phyloP scores from a whole-genome alignment of 2,888 invertebrate genomes.

The Corbicula japonica region DNA sequence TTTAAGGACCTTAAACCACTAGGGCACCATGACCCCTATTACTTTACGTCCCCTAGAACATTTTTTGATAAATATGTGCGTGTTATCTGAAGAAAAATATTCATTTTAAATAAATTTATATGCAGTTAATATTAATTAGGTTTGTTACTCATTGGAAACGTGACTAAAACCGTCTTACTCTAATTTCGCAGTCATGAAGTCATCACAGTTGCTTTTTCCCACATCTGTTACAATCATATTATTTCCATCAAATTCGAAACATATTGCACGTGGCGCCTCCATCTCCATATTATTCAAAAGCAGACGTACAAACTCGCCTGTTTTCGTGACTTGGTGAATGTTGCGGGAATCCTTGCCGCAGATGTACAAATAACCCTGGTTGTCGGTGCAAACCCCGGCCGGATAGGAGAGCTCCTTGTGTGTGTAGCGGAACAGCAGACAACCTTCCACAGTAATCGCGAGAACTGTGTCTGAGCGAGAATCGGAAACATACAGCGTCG shows the following conservation, averaged over 20 bases:
- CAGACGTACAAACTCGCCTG: slow-evolving; percentile 49
- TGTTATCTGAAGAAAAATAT: no score
- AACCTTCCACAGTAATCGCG: slow-evolving; percentile 46
- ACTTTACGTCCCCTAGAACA: no score
- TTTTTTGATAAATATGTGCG: no score
- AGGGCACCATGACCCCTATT: no score
- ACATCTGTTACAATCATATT: slow-evolving; percentile 53
- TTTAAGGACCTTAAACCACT: no score
- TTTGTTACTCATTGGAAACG: not conserved
- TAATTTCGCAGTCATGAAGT: slow-evolving; percentile 50
- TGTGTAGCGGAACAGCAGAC: slow-evolving; percentile 51
- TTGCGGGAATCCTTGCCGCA: slow-evolving; percentile 65
- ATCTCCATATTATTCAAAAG: slow-evolving; percentile 40
- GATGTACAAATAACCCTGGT: slow-evolving; percentile 59
- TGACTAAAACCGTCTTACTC: slow-evolving; percentile 13
- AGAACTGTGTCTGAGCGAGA: slow-evolving; percentile 37
- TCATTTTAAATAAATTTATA: no score
- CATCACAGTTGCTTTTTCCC: slow-evolving; percentile 38
- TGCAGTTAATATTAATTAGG: no score
- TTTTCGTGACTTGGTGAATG: slow-evolving; percentile 53
- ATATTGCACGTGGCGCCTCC: slow-evolving; percentile 48
- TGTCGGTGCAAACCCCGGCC: slow-evolving; percentile 50
- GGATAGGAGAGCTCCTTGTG: slow-evolving; percentile 51
- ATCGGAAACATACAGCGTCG: slow-evolving; percentile 50
- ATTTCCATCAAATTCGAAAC: slow-evolving; percentile 56